Evolutionary conservation across 2,113 vertebrate species (phyloP).

Genomic region (Indri indri): DNA sequence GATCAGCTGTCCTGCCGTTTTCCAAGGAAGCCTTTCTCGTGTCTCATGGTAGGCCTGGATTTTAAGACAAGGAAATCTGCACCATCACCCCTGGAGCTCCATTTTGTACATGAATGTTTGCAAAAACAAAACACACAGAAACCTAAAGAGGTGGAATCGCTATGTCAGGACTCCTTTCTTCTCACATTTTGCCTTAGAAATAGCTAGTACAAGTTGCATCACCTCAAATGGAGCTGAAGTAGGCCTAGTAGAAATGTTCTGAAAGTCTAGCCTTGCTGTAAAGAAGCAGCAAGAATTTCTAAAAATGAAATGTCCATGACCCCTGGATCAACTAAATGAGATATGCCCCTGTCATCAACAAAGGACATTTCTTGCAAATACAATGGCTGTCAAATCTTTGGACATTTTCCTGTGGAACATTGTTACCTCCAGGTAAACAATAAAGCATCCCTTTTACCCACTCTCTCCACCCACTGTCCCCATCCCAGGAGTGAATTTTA

Average conservation of each 20-base stretch:
- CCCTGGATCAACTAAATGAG: neutral
- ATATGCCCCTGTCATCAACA: neutral
- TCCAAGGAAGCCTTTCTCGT: constrained; percentile 15
- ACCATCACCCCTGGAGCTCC: neutral
- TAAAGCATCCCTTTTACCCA: neutral
- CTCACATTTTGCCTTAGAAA: constrained; percentile 1
- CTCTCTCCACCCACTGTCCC: neutral
- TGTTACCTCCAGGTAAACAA: neutral
- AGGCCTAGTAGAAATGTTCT: neutral
- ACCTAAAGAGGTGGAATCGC: neutral
- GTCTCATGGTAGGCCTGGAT: neutral
- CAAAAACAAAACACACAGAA: neutral
- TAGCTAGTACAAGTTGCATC: neutral
- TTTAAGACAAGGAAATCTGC: neutral
- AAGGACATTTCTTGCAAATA: constrained; percentile 1
- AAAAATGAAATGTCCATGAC: neutral
- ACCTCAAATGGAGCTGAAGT: neutral
- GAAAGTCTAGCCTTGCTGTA: neutral
- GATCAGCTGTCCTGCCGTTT: constrained; percentile 37
- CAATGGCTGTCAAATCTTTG: neutral
- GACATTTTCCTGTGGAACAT: neutral
- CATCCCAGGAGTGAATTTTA: neutral
- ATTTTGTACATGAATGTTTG: neutral
- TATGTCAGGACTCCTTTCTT: neutral
- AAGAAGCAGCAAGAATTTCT: constrained; percentile 1